Base-by-base conservation (phyloP, 1,140 invertebrate species). In the Drosophila nigrodunni region DNA sequence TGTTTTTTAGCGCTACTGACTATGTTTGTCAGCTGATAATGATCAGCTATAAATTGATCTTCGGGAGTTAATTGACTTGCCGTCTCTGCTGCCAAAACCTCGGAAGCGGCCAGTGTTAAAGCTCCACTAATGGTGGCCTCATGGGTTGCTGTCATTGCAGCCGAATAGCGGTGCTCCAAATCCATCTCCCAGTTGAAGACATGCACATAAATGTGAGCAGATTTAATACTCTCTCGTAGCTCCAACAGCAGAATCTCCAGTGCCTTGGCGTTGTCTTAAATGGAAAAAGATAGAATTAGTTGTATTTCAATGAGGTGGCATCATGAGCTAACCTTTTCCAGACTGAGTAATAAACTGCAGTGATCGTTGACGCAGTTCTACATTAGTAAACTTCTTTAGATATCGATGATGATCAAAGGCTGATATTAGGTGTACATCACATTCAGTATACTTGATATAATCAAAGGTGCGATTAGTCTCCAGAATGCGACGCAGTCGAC, bases 121-220 rank as follows among this genome's bases (percentile, higher is more conserved):
- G 81, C 87, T 7, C 25, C 18, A 7, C 60, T 46, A 4, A 60
- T 73, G 8, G 74, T 57, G 0, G 59, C 61, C 13, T 55, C 15
- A 5, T 68, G 73, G 5, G 46, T 30, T 7, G 70, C 47, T 7
- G n/a, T 80, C 86, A 90, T 90, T 9, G 54, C 64, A 7, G 46
- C 10, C 0, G 86, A 86, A n/a, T 82, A 82, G 15, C 73, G 81
- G 67, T 90, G 73, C 46, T 86, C 82, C 5, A 74, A 50, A 35
- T 90, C 82, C 86, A 90, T 90, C 82, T 86, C 87, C 86, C 86
- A 90, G 47, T 86, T 90, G 15, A 90, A 90, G 0, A 78, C 77
- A 43, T 78, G 34, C 6, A 92, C 55, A 25, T 49, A 57, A 25
- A 92, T 39, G 43, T 90, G 71, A 30, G 74, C 44, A 3, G 88